Base-by-base conservation (phyloP, 2,113 vertebrate genomes). In the Ceratotherium simum region DNA sequence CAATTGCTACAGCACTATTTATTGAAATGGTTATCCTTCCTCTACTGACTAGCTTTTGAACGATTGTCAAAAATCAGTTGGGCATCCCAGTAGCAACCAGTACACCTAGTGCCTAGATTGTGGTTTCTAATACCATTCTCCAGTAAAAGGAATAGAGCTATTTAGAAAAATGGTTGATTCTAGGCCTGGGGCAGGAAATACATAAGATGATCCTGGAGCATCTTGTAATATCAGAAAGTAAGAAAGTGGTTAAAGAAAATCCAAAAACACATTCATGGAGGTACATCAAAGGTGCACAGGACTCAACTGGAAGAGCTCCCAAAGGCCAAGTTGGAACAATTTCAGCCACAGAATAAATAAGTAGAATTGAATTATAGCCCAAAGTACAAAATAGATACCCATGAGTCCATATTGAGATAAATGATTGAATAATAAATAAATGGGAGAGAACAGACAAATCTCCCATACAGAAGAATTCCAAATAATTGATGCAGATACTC, bases 371-470 rank as follows among this genome's bases (percentile, higher is more conserved):
- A 56, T 89, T 83, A 81, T 51, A 94, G 83, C 13, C 33, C 39
- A 92, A 65, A 93, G 27, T 54, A 25, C 17, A 73, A 95, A 80
- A 85, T 91, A 56, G 95, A 87, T 90, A 78, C 4, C 2, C 9
- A 90, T 33, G 23, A 84, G 76, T 83, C 11, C n/a, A 58, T 84
- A 78, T 2, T 72, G 75, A 82, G 80, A 62, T 73, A 62, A 75
- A 81, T 75, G 25, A 76, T n/a, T 79, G 54, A 93, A 81, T 64
- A 82, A 88, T 88, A 89, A 89, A 58, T 67, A 60, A 39, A 73
- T 76, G 8, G 70, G 25, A 36, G 36, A 84, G 13, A 86, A 82
- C 23, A 93, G 86, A 80, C 23, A 95, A 95, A 90, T 58, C 20
- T 54, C 17, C 12, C 36, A n/a, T 11, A 31, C 4, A 51, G 69